Evolutionary conservation across 2,888 invertebrate species (phyloP).

Genomic region (Dryocosmus kuriphilus): DNA sequence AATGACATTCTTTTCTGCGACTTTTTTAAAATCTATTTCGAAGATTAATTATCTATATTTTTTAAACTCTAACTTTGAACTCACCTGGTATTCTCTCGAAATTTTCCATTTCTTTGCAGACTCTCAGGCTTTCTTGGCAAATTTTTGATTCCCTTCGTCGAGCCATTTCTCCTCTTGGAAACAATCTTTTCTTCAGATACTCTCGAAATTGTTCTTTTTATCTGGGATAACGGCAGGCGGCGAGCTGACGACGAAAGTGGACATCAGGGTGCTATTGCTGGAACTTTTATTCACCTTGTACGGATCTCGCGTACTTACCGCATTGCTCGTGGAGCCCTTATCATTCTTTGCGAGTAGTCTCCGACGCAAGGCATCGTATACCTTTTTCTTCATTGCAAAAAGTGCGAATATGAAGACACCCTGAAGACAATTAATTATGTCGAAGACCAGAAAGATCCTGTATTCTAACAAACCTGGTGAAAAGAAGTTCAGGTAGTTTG

Average conservation of each 20-base stretch:
- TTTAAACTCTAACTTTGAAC: no score
- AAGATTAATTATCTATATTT: no score
- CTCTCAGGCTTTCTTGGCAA: no score
- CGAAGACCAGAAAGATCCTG: slow-evolving; percentile 67
- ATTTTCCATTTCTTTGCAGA: no score
- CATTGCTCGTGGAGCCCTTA: slow-evolving; percentile 42
- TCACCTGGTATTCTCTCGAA: no score
- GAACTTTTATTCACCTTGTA: slow-evolving; percentile 62
- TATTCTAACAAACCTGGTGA: slow-evolving; percentile 51
- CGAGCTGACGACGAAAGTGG: slow-evolving; percentile 55
- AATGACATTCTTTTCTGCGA: no score
- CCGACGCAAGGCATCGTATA: slow-evolving; percentile 81
- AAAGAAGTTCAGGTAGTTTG: slow-evolving; percentile 76
- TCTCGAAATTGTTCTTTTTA: background rate
- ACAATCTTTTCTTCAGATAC: background rate
- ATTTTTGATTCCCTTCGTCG: background rate
- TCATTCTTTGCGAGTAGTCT: slow-evolving; percentile 75
- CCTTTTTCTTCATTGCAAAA: slow-evolving; percentile 84
- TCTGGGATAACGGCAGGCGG: background rate
- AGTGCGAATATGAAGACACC: slow-evolving; percentile 87
- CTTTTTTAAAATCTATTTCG: no score
- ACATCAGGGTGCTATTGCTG: slow-evolving; percentile 69
- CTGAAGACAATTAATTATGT: slow-evolving; percentile 83
- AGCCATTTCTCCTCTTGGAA: background rate
- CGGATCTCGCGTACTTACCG: slow-evolving; percentile 62